Conservation (phyloP, 1,140 invertebrate species). For the Cryptotermes secundus region DNA sequence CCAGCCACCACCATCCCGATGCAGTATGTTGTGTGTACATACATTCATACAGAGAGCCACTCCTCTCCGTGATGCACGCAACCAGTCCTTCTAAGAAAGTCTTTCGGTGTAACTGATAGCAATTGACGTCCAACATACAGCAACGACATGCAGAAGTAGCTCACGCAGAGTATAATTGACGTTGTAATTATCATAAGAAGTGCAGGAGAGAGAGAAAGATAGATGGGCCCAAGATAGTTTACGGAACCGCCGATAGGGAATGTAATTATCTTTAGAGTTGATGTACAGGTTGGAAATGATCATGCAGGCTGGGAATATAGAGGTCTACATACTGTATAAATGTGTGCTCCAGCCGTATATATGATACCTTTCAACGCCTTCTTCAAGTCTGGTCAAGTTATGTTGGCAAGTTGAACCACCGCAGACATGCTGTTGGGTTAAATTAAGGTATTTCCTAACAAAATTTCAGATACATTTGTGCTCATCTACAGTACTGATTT, state of each 20-base stretch:
- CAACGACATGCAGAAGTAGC: neutral
- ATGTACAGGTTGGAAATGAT: neutral
- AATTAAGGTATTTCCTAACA: no score
- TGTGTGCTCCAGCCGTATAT: neutral
- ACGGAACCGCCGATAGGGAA: no score
- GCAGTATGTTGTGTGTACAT: no score
- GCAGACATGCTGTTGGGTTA: no score
- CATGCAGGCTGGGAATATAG: neutral
- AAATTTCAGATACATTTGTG: no score
- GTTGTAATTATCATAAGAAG: neutral
- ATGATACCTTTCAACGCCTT: constrained; percentile 3
- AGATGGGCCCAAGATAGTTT: no score
- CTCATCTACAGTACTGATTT: no score
- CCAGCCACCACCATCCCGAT: neutral
- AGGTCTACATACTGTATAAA: no score
- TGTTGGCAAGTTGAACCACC: neutral
- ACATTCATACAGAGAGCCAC: neutral
- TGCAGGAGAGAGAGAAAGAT: no score
- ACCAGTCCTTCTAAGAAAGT: constrained; percentile 24
- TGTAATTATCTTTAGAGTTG: neutral
- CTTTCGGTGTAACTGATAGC: constrained; percentile 21
- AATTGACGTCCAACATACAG: neutral
- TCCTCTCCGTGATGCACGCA: constrained; percentile 16
- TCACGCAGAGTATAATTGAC: constrained; percentile 10
- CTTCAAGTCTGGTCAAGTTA: neutral